Conservation (phyloP, 2,113 vertebrate species). For the Anseranas semipalmata region DNA sequence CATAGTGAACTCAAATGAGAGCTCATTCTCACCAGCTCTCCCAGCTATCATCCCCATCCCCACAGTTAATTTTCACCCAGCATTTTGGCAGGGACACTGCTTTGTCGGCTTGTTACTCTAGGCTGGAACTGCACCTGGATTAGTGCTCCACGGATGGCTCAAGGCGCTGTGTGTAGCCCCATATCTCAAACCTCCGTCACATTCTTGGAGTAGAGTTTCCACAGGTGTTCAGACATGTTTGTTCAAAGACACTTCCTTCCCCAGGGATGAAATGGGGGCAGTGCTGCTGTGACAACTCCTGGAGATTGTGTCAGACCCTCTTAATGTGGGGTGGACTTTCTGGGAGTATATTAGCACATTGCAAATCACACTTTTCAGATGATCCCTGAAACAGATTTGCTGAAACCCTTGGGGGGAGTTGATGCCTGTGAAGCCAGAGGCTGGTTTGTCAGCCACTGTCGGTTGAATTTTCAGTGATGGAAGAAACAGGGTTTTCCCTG, state of each 20-base stretch:
- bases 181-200: neutral
- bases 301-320: neutral
- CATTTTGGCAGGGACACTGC: neutral
- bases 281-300: neutral
- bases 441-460: neutral
- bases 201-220: neutral
- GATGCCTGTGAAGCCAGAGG: neutral
- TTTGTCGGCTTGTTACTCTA: neutral
- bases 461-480: neutral
- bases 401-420: neutral
- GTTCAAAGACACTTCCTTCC: neutral
- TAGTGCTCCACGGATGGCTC: neutral
- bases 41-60: neutral
- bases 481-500: neutral
- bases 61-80: neutral
- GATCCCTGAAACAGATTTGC: neutral
- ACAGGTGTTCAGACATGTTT: neutral
- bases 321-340: neutral
- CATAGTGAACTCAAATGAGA: neutral
- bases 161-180: neutral
- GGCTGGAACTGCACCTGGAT: conserved; percentile 49
- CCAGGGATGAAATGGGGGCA: neutral
- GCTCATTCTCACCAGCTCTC: neutral
- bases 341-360: neutral
- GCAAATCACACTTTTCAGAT: neutral